Evolutionary conservation across 2,797 vertebrate species (phyloP), one percentile per base, ranked within the genome.

Genomic region (Acrocephalus scirpaceus): DNA sequence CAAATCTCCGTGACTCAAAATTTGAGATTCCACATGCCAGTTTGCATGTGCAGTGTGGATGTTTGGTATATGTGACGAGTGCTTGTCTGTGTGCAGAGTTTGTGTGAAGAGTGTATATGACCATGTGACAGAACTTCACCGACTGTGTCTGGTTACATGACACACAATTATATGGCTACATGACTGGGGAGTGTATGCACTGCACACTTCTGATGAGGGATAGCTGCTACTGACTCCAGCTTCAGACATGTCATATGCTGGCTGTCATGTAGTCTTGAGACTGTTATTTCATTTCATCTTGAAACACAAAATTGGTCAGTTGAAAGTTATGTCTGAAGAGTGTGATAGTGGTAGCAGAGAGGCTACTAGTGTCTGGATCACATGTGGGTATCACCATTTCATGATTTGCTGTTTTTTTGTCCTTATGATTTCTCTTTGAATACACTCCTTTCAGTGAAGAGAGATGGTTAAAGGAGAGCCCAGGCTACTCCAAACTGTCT

Each of bases 151-250:
- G 29, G 25, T 64, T 64, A 30, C 32, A 21, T 0, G 0, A 53
- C 8, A 18, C 5, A 2, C 0, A 1, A 11, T 70, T 77, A 11
- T 15, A 11, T 11, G 26, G 29, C n/a, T 36, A 0, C n/a, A 14
- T 17, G 12, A 5, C 1, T 20, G 25, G 9, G 12, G 4, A 36
- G 13, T 23, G 3, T 30, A 11, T 30, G 36, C 10, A 40, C 11
- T 8, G 20, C 9, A 44, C 6, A 4, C 10, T 51, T 45, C 23
- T 73, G 18, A n/a, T 62, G 42, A 45, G 23, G 16, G 12, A 16
- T 50, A 10, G 34, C 25, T 65, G 25, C 42, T 57, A 26, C 17
- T 66, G 36, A 30, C 26, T 85, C 19, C 26, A 5, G 6, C 27
- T 79, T 70, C 47, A 65, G 3, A n/a, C 12, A 11, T 36, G 22